Conservation (phyloP, 1,140 invertebrate genomes). For the Aleiodes sp. region DNA sequence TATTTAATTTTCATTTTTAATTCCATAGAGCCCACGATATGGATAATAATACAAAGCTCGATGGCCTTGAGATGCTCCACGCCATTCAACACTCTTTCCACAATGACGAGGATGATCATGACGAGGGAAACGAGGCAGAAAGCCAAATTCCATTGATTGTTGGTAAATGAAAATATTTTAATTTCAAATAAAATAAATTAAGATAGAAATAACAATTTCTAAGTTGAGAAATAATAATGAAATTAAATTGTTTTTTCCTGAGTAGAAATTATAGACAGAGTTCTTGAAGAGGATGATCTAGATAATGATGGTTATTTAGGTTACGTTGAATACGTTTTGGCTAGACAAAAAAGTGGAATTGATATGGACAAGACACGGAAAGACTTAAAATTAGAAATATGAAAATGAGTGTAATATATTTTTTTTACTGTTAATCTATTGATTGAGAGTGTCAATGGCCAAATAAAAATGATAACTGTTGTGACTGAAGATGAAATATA, state of each 20-base stretch:
- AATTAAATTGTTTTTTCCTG: not conserved
- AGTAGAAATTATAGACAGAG: conserved; percentile 81
- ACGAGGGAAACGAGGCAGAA: conserved; percentile 33
- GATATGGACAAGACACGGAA: conserved; percentile 16
- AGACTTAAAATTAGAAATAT: conserved; percentile 32
- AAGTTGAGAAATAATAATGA: not conserved
- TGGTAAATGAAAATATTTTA: conserved; percentile 19
- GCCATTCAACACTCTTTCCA: conserved; percentile 73
- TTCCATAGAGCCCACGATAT: conserved; percentile 79
- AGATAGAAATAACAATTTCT: not conserved
- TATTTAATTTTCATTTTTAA: conserved; percentile 45
- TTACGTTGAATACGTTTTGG: conserved; percentile 79
- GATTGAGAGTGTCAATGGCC: too few species aligned
- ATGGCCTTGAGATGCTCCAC: conserved; percentile 82
- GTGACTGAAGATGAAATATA: too few species aligned
- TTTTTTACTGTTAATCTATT: not conserved
- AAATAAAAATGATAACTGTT: too few species aligned
- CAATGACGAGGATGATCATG: conserved; percentile 56
- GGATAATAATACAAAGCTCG: conserved; percentile 81
- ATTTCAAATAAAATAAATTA: not conserved
- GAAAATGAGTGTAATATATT: conserved; percentile 6
- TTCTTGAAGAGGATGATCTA: conserved; percentile 79
- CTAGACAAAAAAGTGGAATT: conserved; percentile 59
- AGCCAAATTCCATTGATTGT: conserved; percentile 32
- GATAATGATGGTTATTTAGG: conserved; percentile 85